phyloP scores from a whole-genome alignment of 2,113 vertebrate species.

The Grus americana region DNA sequence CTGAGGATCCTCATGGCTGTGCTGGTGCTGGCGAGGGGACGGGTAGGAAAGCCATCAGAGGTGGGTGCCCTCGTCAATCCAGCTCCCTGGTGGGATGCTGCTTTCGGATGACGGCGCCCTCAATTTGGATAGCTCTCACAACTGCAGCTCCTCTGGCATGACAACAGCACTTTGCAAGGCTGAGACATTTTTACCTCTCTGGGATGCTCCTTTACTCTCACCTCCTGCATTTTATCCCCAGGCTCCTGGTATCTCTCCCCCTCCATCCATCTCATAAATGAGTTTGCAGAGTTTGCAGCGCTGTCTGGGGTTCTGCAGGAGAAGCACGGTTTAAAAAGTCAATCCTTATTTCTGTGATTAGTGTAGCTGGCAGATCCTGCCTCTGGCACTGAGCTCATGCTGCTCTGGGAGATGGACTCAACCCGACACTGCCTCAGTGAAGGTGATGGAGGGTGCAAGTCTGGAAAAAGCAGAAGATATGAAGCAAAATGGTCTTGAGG shows the following conservation, averaged over 20 bases:
- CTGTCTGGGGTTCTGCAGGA: neutral
- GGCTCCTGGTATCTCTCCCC: neutral
- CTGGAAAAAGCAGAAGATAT: neutral
- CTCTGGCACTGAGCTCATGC: neutral
- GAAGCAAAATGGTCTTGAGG: neutral
- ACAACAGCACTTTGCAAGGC: neutral
- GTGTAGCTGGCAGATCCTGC: neutral
- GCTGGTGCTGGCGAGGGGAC: neutral
- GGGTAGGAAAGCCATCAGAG: neutral
- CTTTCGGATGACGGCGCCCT: neutral
- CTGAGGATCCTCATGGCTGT: neutral
- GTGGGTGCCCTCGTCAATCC: neutral
- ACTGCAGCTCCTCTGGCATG: neutral
- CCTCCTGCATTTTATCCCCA: neutral
- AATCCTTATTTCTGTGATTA: neutral
- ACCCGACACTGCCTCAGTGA: rapidly evolving
- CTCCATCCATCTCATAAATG: neutral
- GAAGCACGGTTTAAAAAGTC: neutral
- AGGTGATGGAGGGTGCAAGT: neutral
- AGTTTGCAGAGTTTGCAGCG: neutral
- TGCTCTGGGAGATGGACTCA: neutral
- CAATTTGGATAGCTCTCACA: neutral
- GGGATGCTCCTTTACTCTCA: neutral
- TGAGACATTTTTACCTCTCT: neutral
- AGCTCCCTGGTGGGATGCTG: neutral